Conservation (phyloP, 2,113 vertebrate species). For the Corydoras sp. region DNA sequence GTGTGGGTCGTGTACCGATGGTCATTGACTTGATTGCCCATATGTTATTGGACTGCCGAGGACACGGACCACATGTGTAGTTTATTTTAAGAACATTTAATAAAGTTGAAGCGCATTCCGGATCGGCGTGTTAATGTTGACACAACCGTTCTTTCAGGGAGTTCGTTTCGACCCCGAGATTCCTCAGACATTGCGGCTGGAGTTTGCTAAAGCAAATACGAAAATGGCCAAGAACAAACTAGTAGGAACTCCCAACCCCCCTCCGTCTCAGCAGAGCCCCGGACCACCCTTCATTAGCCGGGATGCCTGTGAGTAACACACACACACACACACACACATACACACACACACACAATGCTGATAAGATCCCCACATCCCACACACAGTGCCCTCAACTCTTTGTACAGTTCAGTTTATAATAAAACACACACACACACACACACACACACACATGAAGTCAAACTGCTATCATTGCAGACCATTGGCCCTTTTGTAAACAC, state of each 20-base stretch:
- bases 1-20: too few species aligned
- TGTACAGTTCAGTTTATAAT: too few species aligned
- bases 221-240: conserved; percentile 98
- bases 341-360: conserved; percentile 1
- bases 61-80: too few species aligned
- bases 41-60: too few species aligned
- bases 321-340: conserved; percentile 6
- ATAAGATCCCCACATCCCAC: conserved; percentile 16
- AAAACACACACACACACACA: too few species aligned
- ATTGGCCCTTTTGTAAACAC: too few species aligned
- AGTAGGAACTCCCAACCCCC: conserved; percentile 90
- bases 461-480: too few species aligned
- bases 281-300: conserved; percentile 91
- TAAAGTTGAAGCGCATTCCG: too few species aligned
- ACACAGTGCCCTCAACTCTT: conserved; percentile 5
- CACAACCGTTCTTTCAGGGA: conserved; percentile 64
- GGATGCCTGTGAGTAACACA: conserved; percentile 86
- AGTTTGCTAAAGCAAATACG: conserved; percentile 97
- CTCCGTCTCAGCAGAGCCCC: conserved; percentile 83
- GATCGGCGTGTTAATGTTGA: too few species aligned
- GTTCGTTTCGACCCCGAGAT: conserved; percentile 97
- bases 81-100: too few species aligned
- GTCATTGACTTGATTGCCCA: too few species aligned
- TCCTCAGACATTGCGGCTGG: conserved; percentile 90
- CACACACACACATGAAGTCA: too few species aligned